Evolutionary conservation across 2,888 invertebrate genomes (phyloP), one percentile per base, ranked within the genome.

Genomic region (Phasia obesa): DNA sequence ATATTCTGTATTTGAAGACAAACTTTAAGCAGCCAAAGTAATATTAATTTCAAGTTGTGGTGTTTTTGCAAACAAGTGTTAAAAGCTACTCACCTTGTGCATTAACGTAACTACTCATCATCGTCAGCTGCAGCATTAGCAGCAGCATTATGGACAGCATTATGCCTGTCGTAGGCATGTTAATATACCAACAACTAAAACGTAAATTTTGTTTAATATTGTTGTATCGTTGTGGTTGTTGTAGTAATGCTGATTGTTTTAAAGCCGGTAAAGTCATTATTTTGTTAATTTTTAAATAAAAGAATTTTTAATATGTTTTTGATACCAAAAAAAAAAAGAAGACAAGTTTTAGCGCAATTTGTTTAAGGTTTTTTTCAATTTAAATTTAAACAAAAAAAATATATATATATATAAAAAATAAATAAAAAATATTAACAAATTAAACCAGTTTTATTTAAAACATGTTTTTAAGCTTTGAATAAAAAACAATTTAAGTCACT

Each of bases 21-120:
- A 38, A 21, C 59, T 51, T 6, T 42, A 19, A 38, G 57, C 15
- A 69, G 47, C 64, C 49, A 35, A 13, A 25, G 17, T 44, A 77
- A 57, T 51, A 69, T 69, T 25, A 69, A 62, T 62, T 67, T 74
- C 62, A 69, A 65, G 31, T 51, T 60, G 47, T 73, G 57, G 31
- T 73, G 75, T 38, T 57, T 67, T 67, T 57, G 19, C 55, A 75
- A 75, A 75, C 79, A 83, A 79, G 79, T 83, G 79, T 67, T 47
- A 57, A 83, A 79, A 83, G 79, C 67, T 71, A 83, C 83, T 83
- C 83, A 83, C 83, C 83, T 83, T 83, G 83, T 83, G 83, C 83
- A 67, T 79, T 76, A 74, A 83, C 83, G 79, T 71, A 76, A 79
- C 59, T 71, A 42, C 75, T 55, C 83, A 79, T 83, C 83, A 83